A percentile compares a stretch with the other conserved stretches of the same genome.
phyloP scores from a whole-genome alignment of 2,113 vertebrate species.

The Gasterosteus aculeatus region DNA sequence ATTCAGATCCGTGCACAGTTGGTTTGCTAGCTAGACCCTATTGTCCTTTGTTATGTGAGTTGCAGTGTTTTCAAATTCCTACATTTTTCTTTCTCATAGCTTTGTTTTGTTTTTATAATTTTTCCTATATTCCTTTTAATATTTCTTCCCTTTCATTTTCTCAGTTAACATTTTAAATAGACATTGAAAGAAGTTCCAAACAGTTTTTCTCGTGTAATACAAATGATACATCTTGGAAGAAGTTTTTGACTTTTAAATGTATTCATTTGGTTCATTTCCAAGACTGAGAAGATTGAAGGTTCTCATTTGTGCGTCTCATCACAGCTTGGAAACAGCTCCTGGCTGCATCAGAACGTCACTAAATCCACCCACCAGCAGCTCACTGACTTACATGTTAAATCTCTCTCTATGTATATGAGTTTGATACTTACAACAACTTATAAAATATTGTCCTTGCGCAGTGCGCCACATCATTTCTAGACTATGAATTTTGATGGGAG shows the following conservation, averaged over 20 bases:
- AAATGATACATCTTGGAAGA: background rate
- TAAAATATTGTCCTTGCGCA: background rate
- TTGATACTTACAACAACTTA: background rate
- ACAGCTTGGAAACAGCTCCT: background rate
- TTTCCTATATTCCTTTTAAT: background rate
- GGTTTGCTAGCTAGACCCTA: background rate
- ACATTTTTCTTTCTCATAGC: background rate
- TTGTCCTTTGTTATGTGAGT: background rate
- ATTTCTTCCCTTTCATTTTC: background rate
- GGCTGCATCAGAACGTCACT: background rate
- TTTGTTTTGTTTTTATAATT: background rate
- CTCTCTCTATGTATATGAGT: background rate
- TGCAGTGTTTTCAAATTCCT: background rate
- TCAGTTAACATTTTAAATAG: background rate
- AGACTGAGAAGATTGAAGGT: background rate
- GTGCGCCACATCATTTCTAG: background rate
- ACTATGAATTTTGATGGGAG: background rate
- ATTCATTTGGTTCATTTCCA: background rate
- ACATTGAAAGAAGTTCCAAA: background rate
- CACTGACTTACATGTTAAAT: background rate
- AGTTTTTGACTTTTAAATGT: background rate
- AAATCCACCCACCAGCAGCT: background rate
- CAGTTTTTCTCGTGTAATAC: background rate
- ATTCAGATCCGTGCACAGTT: slow-evolving; percentile 7
- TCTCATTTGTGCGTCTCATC: background rate